A percentile compares a stretch with the other conserved stretches of the same genome.
These are phyloP conservation scores for Apis laboriosa DNA, from an alignment of 1,140 invertebrate species.

Conservation along the genomic window DNA sequence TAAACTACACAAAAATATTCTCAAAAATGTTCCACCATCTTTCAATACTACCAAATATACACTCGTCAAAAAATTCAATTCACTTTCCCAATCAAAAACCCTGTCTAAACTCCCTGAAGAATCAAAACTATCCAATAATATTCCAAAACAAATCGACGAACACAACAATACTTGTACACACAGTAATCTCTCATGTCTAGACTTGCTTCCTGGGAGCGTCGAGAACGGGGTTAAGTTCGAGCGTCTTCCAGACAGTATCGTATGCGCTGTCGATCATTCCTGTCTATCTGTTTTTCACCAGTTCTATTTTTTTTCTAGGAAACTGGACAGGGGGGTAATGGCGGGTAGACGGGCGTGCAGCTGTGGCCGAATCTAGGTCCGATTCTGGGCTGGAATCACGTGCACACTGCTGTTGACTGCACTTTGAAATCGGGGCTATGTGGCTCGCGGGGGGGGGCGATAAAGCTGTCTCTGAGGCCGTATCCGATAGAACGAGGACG, in stretches of 20 bases:
- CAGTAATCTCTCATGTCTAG: not conserved
- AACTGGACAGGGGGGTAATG: too few relatives aligned
- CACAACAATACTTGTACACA: not conserved
- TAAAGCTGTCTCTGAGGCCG: conserved; percentile 29
- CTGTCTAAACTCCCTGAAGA: too few relatives aligned
- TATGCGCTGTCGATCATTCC: conserved; percentile 37
- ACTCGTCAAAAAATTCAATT: too few relatives aligned
- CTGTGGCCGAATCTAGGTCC: conserved; percentile 54
- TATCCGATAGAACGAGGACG: not conserved
- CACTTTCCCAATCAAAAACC: too few relatives aligned
- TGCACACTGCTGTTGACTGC: conserved; percentile 30
- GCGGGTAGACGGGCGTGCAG: conserved; percentile 62
- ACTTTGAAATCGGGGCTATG: conserved; percentile 58
- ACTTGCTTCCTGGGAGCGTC: conserved; percentile 16
- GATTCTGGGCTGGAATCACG: conserved; percentile 43
- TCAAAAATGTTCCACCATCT: too few relatives aligned
- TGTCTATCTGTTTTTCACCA: conserved; percentile 44
- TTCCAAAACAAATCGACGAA: not conserved
- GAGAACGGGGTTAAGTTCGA: conserved; percentile 64
- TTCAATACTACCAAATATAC: too few relatives aligned
- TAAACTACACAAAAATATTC: too few relatives aligned
- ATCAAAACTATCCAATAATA: not conserved
- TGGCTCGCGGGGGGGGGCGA: conserved; percentile 51
- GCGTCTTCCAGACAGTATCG: not conserved
- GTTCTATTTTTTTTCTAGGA: not conserved